Base-by-base conservation (phyloP, 1,140 invertebrate species). In the Agrypnia vestita region DNA sequence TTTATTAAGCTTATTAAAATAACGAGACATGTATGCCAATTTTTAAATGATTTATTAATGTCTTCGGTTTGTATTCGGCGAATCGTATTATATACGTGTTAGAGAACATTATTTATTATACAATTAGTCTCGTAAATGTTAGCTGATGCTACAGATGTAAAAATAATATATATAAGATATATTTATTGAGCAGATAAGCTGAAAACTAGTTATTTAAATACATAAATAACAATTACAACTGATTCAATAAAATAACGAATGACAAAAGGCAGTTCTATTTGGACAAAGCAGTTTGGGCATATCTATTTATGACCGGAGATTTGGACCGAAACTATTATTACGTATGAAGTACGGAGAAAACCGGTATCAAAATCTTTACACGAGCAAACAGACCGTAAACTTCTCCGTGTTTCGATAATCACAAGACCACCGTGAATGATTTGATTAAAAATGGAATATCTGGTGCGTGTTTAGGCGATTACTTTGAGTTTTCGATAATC, bases 391-490 rank as follows among this genome's bases (percentile, higher is more conserved):
- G 61, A 35, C 35, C 35, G 35, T 35, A 64, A 11, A 43, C 6
- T 35, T 6, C 25, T 35, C 25, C 1, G 6, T n/a, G 25, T 64
- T 64, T 44, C 61, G 61, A 44, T 19, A 64, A n/a, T 43, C 13
- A 43, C 35, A 35, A 64, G 61, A 64, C 61, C 61, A 64, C 61
- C 61, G 15, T 43, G 61, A 64, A 35, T 64, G 61, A 64, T 64
- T 64, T 35, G 35, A 15, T 51, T 51, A 51, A 51, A 12, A 51
- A 15, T 51, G 11, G n/a, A 51, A 51, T 51, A 12, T 51, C 11
- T 4, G 11, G 11, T 51, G n/a, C 8, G 8, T 51, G 49, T 12
- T 51, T 51, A 13, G 11, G 3, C n/a, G 8, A 3, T 51, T 51
- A 51, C 49, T 35, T 35, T n/a, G 1, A 35, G 25, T 35, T 35